Evolutionary conservation across 2,888 invertebrate species (phyloP), one percentile per base, ranked within the genome.

Genomic region (Lycophotia porphyrea): DNA sequence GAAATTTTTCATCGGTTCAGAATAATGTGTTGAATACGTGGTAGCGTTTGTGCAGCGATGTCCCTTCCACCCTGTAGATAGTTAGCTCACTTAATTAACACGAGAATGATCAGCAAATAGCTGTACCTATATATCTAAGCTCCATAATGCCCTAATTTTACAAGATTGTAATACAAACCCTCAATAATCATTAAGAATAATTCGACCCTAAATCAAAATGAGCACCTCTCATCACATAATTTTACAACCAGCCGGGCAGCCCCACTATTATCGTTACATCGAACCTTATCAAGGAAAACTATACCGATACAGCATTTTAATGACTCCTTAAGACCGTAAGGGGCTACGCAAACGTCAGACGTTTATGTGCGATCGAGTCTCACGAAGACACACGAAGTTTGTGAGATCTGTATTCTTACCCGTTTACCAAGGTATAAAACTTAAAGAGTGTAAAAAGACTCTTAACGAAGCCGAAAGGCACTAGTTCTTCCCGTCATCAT

Each of bases 261-360:
- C 58, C 64, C 15, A 60, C 64, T 24, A 65, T 79, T n/a, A 79
- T 55, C 55, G 55, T 84, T 66, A 84, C 61, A 44, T 2, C 47
- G 39, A n/a, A 73, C 65, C 49, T 44, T 69, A 66, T 82, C 61
- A 63, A 47, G 49, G 13, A 11, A 66, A 42, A 44, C 55, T 52
- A 34, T 58, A 66, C 3, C 36, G 18, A 67, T 70, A 55, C 61
- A 66, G 31, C 24, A 70, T 84, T 39, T 84, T 84, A 65, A 74
- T 24, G 58, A 55, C 34, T 39, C 52, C 42, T 52, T 44, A 39
- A 49, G n/a, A 44, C 47, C 65, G 18, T 52, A 8, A 47, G 5
- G 18, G 27, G 18, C 2, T 15, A 5, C 8, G 4, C 18, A 67
- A 18, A 67, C 71, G 11, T 49, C 24, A 39, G 27, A 71, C 47